Conservation (phyloP, 2,888 invertebrate species). For the Papilio gigon region DNA sequence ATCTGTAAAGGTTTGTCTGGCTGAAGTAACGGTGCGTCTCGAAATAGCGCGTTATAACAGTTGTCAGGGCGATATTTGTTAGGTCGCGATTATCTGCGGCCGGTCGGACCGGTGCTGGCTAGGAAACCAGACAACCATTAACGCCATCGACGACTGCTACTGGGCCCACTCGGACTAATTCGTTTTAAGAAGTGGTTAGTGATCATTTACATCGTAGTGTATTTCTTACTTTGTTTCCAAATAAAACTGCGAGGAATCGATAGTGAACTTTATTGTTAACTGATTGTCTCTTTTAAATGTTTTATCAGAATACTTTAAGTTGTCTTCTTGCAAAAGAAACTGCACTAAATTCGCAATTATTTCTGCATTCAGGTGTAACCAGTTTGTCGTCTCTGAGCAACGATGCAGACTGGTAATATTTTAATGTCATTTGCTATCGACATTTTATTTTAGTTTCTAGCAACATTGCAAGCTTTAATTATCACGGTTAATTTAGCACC, state of each 20-base stretch:
- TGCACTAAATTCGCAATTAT: slow-evolving; percentile 14
- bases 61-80: slow-evolving; percentile 18
- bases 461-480: slow-evolving; percentile 8
- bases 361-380: slow-evolving; percentile 17
- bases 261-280: no score
- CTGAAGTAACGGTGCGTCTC: slow-evolving; percentile 19
- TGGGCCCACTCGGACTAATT: neutral
- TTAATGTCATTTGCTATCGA: slow-evolving; percentile 17
- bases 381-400: slow-evolving; percentile 21
- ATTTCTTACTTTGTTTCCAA: no score
- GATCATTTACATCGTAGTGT: no score
- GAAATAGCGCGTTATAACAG: slow-evolving; percentile 26
- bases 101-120: slow-evolving; percentile 6
- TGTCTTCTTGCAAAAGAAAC: slow-evolving; percentile 1
- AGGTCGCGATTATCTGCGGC: neutral
- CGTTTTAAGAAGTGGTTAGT: neutral
- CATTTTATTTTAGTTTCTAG: neutral
- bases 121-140: neutral
- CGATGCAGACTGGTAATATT: slow-evolving; percentile 14
- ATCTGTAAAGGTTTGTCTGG: slow-evolving; percentile 19
- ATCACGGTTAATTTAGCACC: neutral
- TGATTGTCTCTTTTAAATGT: no score
- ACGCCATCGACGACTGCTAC: neutral
- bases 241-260: no score
- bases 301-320: neutral